Evolutionary conservation across 2,113 vertebrate species (phyloP).

Genomic region (Fregata magnificens): DNA sequence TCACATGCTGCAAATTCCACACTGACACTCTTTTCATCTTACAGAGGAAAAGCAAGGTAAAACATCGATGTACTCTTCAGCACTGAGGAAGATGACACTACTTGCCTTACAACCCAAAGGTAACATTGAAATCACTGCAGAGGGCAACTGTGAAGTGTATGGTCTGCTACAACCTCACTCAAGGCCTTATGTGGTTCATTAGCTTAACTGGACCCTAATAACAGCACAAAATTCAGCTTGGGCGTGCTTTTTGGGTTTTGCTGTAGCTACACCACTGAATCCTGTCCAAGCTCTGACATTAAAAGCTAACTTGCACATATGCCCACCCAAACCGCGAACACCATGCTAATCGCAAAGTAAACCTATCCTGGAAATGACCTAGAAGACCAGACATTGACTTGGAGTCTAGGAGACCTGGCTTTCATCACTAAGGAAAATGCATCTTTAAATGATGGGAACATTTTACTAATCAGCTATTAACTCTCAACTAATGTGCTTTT

Average conservation of each 20-base stretch:
- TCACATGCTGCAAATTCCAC: not conserved
- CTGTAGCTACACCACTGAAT: not conserved
- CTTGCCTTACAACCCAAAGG: not conserved
- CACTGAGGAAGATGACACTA: not conserved
- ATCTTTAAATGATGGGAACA: slow-evolving; percentile 28
- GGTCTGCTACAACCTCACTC: not conserved
- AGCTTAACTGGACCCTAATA: not conserved
- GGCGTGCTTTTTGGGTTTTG: not conserved
- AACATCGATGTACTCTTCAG: not conserved
- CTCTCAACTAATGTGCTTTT: not conserved
- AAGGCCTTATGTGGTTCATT: not conserved
- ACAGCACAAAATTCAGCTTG: not conserved
- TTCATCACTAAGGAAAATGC: slow-evolving; percentile 28
- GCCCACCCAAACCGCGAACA: not conserved
- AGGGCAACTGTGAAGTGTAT: not conserved
- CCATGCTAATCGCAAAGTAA: not conserved
- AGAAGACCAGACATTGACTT: not conserved
- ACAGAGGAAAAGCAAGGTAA: not conserved
- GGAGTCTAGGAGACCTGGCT: slow-evolving; percentile 20
- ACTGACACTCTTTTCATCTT: not conserved
- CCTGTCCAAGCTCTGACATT: not conserved
- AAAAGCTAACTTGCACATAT: not conserved
- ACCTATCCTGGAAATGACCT: not conserved
- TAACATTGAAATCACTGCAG: not conserved
- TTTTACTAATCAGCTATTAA: slow-evolving; percentile 44